Evolutionary conservation across 2,888 invertebrate species (phyloP).

Genomic region (Heliconius aoede): DNA sequence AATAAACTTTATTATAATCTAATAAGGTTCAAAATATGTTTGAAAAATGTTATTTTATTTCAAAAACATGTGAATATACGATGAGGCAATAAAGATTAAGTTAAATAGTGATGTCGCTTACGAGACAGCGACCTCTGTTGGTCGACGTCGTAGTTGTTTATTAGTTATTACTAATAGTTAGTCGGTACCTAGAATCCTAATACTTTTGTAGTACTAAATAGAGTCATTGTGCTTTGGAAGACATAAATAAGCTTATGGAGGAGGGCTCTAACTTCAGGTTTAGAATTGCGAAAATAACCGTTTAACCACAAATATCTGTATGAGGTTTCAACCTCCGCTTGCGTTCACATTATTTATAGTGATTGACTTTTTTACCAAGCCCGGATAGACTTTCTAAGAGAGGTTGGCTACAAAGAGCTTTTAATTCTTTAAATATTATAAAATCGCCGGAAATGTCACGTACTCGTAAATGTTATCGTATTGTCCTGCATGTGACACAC

Average conservation of each 20-base stretch:
- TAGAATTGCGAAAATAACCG: background rate
- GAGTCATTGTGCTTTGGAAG: background rate
- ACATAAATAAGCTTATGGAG: background rate
- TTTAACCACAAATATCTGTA: background rate
- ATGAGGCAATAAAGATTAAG: slow-evolving; percentile 29
- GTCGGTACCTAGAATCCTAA: too few species aligned
- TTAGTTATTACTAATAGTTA: background rate
- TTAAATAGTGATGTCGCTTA: slow-evolving; percentile 24
- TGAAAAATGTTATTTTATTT: background rate
- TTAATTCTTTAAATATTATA: background rate
- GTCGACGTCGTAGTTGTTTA: slow-evolving; percentile 7
- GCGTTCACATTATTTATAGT: background rate
- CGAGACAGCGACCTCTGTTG: background rate
- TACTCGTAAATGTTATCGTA: background rate
- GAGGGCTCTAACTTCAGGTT: background rate
- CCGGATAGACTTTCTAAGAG: background rate
- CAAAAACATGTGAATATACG: slow-evolving; percentile 25
- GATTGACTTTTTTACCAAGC: background rate
- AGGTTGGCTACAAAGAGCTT: background rate
- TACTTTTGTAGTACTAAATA: background rate
- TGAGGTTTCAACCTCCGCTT: background rate
- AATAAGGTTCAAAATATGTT: background rate
- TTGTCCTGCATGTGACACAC: too few species aligned
- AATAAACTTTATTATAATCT: fast-evolving
- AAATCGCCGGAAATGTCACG: background rate